A percentile compares a stretch with the other conserved stretches of the same genome.
These are phyloP conservation scores for Aptenodytes forsteri DNA, from an alignment of 2,113 vertebrate species.

Conservation along the genomic window DNA sequence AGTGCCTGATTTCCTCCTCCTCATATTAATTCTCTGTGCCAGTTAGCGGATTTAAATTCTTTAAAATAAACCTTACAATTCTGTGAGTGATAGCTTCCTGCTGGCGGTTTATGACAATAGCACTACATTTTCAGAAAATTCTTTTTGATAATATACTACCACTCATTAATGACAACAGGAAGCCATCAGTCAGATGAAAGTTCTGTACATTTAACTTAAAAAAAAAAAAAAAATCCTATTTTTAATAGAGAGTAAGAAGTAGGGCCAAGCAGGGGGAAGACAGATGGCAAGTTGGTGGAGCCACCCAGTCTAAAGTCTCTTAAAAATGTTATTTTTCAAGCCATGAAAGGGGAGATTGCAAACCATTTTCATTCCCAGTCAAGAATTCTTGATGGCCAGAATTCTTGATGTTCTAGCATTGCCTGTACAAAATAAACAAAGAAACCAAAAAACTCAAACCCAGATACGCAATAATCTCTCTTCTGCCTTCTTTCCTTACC, in stretches of 20 bases:
- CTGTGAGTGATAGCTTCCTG: constrained; percentile 41
- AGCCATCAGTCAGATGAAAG: constrained; percentile 54
- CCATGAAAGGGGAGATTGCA: not conserved
- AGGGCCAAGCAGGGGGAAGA: not conserved
- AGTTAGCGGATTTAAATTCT: constrained; percentile 47
- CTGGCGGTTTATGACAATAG: constrained; percentile 17
- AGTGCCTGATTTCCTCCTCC: not conserved
- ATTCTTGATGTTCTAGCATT: not conserved
- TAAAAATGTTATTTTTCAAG: constrained; percentile 44
- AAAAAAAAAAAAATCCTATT: constrained; percentile 3
- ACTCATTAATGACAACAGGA: constrained; percentile 57
- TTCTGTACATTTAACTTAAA: constrained; percentile 43
- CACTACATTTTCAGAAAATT: constrained; percentile 4
- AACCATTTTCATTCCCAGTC: not conserved
- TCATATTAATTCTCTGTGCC: constrained; percentile 25
- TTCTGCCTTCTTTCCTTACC: not conserved
- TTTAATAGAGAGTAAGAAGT: constrained; percentile 48
- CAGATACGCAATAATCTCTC: not conserved
- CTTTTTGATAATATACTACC: constrained; percentile 26
- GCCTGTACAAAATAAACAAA: not conserved
- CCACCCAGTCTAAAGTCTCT: not conserved
- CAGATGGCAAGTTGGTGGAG: constrained; percentile 23
- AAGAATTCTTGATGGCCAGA: not conserved
- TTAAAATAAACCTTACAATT: constrained; percentile 22
- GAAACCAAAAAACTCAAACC: not conserved